Evolutionary conservation across 1,140 invertebrate genomes (phyloP).

Genomic region (Apis florea): DNA sequence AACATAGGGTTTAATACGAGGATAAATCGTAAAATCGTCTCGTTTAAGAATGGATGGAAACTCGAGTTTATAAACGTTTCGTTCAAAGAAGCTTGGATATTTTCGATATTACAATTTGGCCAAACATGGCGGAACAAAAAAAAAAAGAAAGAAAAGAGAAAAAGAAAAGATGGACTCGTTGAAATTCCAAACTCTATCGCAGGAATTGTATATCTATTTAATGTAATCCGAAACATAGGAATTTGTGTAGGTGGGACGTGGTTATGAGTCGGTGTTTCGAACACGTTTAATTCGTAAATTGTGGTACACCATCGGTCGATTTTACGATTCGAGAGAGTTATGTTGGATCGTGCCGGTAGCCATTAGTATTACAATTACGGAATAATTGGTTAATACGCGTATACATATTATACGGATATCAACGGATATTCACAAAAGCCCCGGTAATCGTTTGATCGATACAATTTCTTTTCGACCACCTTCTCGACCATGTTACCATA

Average conservation of each 20-base stretch:
- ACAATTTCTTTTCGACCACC: too few species aligned
- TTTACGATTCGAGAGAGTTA: constrained; percentile 22
- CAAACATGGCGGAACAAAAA: too few species aligned
- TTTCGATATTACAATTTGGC: too few species aligned
- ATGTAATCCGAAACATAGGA: neutral
- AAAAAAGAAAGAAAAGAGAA: too few species aligned
- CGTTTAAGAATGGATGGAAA: constrained; percentile 12
- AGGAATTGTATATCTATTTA: too few species aligned
- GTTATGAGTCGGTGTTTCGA: neutral
- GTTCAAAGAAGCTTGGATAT: neutral
- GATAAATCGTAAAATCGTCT: constrained; percentile 6
- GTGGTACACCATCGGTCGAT: constrained; percentile 16
- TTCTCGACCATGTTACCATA: too few species aligned
- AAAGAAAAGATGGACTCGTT: too few species aligned
- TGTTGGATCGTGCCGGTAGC: constrained; percentile 5
- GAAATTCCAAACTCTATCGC: too few species aligned
- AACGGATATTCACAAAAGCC: neutral
- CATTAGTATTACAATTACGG: constrained; percentile 2
- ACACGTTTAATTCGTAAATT: constrained; percentile 29
- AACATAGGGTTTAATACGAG: neutral
- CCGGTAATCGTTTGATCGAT: too few species aligned
- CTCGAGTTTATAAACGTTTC: neutral
- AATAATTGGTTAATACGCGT: constrained; percentile 25
- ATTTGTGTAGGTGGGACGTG: neutral
- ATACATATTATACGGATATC: constrained; percentile 5